Evolutionary conservation across 2,113 vertebrate genomes (phyloP).

Genomic region (Falco punctatus): DNA sequence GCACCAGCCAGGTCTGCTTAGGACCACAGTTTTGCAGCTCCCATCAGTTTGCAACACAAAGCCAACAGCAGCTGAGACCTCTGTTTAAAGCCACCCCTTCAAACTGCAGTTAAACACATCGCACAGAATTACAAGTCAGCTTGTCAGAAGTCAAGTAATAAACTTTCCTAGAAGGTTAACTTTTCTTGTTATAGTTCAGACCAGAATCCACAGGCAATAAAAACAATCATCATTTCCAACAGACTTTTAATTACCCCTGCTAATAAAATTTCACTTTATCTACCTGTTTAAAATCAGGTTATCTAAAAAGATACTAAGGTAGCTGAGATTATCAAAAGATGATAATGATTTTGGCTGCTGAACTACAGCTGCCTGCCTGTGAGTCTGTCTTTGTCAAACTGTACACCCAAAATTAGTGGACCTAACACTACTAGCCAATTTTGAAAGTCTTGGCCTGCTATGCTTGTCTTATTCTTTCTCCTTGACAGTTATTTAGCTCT

Average conservation of each 20-base stretch:
- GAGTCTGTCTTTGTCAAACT: not conserved
- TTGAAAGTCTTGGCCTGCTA: not conserved
- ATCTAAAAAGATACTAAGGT: not conserved
- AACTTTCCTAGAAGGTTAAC: not conserved
- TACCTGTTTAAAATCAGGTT: not conserved
- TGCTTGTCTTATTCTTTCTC: not conserved
- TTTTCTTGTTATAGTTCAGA: not conserved
- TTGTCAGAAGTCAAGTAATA: not conserved
- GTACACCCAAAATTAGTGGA: not conserved
- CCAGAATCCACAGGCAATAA: not conserved
- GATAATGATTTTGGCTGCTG: not conserved
- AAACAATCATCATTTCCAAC: not conserved
- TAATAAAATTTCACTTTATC: not conserved
- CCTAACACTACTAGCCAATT: not conserved
- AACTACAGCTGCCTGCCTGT: not conserved
- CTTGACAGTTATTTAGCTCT: conserved; percentile 15
- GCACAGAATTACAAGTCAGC: not conserved
- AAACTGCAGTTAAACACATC: not conserved
- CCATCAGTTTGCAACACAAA: not conserved
- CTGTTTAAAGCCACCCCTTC: not conserved
- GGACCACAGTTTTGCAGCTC: not conserved
- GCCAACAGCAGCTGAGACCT: not conserved
- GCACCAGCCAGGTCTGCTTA: not conserved
- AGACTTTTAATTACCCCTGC: not conserved
- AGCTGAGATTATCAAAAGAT: not conserved